Evolutionary conservation across 2,888 invertebrate species (phyloP), one percentile per base, ranked within the genome.

Genomic region (Philopedon plagiatum): DNA sequence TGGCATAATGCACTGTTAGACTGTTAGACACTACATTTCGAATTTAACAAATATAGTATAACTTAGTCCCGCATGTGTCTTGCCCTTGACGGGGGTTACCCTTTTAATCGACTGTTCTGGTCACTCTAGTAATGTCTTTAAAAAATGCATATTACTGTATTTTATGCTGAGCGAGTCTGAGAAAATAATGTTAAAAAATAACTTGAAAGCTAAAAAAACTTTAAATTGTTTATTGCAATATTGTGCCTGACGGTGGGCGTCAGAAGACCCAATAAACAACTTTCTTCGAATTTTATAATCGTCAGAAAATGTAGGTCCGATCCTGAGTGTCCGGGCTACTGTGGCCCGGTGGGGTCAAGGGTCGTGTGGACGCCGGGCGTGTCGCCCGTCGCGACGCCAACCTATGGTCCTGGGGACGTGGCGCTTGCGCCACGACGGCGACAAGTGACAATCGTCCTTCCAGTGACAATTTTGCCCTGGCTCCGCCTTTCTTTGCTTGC

Each of bases 271-370:
- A 26, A n/a, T n/a, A n/a, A n/a, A n/a, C n/a, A n/a, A n/a, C n/a
- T n/a, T n/a, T n/a, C n/a, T n/a, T n/a, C n/a, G n/a, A n/a, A n/a
- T n/a, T n/a, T n/a, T n/a, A n/a, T 7, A 44, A 44, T 44, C 21
- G 9, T 44, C 19, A 62, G 54, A 69, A 60, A 46, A 39, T 18
- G 32, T 32, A 7, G 78, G 26, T 61, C 77, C 81, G 81, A 79
- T 79, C 80, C 71, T 68, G 69, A 32, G 60, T 69, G 81, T 79
- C 78, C 81, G 81, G 83, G 83, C 80, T 83, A 83, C 83, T 81
- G 82, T n/a, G n/a, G n/a, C n/a, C n/a, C n/a, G n/a, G n/a, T 82
- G 83, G 82, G 85, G 85, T 85, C 85, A 85, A 85, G 84, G 85
- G 84, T 85, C 85, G 84, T 80, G 80, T 82, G 83, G 81, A 82